Base-by-base conservation (phyloP, 2,888 invertebrate species). In the Amphimallon solstitiale region DNA sequence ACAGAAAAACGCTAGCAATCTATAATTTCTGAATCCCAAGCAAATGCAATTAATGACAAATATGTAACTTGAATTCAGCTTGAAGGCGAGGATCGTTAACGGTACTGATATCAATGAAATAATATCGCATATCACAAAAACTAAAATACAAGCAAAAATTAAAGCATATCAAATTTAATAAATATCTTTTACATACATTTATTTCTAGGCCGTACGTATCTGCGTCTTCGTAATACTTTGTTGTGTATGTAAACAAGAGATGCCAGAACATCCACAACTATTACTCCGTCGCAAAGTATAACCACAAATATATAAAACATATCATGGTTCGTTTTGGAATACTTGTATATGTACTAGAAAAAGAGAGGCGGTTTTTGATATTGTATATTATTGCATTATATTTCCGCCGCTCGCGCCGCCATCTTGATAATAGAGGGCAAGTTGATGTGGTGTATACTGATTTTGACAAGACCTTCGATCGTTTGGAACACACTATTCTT, bases 21-120 rank as follows among this genome's bases (percentile, higher is more conserved):
- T 67, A 43, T 71, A 70, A 21, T 69, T 63, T 40, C 70, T 46
- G 48, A 70, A 69, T 12, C 21, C 15, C 9, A 66, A 43, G 21
- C 67, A 67, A 29, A 51, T 34, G 2, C 65, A 43, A 7, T 59
- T 49, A 15, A 63, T 35, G 19, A 46, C 6, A 46, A 61, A 56
- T 10, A 63, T 10, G 21, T 48, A 23, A 2, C 29, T 43, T 1
- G 14, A 14, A 2, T 14, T 5, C n/a, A 40, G 14, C 9, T 29
- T 35, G 5, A 40, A 21, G 5, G 38, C 19, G 12, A 63, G 12
- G 1, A 63, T 10, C 2, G 48, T 63, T 6, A 62, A 23, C 1
- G 62, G 61, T 17, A 68, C 12, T 15, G 65, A 45, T 43, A 45
- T 14, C 9, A 51, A 21, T 0, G 68, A 46, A 6, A 65, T 17